phyloP scores from a whole-genome alignment of 2,797 vertebrate species.

The Serranus cabrilla region DNA sequence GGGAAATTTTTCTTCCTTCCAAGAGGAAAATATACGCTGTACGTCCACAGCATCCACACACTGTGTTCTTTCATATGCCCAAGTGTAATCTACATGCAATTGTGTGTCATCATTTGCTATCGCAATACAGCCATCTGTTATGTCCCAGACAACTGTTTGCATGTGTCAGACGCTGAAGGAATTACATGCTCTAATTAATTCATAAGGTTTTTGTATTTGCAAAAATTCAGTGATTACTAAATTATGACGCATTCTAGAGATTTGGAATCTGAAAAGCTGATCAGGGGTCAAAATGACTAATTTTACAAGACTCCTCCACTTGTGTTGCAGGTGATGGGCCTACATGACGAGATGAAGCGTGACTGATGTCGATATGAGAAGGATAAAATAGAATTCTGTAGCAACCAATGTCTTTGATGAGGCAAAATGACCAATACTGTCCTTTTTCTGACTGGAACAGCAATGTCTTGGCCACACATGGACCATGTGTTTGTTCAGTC shows the following conservation, averaged over 20 bases:
- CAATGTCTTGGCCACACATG: background rate
- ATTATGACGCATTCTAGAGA: background rate
- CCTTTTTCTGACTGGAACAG: background rate
- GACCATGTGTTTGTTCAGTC: constrained; percentile 1
- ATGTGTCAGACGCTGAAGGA: constrained; percentile 33
- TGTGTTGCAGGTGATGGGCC: background rate
- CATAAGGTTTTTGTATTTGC: constrained; percentile 24
- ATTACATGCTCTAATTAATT: constrained; percentile 32
- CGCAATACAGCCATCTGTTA: constrained; percentile 32
- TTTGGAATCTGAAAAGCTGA: background rate
- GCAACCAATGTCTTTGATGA: constrained; percentile 4
- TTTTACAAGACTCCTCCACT: background rate
- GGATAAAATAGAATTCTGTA: constrained; percentile 4
- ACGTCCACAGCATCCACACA: no score
- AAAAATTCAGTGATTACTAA: constrained; percentile 16
- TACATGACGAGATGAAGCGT: background rate
- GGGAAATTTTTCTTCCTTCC: background rate
- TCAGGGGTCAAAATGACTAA: constrained; percentile 3
- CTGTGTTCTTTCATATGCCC: constrained; percentile 3
- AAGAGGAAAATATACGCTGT: no score
- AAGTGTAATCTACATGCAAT: constrained; percentile 11
- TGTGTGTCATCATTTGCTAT: constrained; percentile 32
- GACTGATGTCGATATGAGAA: background rate
- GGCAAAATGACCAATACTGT: background rate
- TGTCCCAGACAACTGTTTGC: constrained; percentile 27